A percentile compares a stretch with the other conserved stretches of the same genome.
These are phyloP conservation scores for Epinotia demarniana DNA, from an alignment of 2,888 invertebrate genomes.

Conservation along the genomic window DNA sequence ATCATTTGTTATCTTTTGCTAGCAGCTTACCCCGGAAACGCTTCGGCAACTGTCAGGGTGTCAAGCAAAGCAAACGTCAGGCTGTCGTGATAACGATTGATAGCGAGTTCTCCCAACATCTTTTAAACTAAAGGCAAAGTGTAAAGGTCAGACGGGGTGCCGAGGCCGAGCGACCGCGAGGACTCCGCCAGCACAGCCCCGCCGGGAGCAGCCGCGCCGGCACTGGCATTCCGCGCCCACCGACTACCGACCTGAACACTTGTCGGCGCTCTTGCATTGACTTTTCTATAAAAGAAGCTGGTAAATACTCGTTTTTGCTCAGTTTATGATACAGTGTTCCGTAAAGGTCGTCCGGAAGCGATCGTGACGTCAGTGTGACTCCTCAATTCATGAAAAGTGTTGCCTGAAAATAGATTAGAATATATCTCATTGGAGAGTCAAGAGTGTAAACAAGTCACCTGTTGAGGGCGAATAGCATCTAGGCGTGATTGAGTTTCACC, in stretches of 20 bases:
- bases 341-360: background rate
- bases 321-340: slow-evolving; percentile 44
- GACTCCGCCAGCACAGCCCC: slow-evolving; percentile 57
- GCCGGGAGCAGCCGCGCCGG: background rate
- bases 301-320: slow-evolving; percentile 60
- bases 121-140: slow-evolving; percentile 55
- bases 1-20: background rate
- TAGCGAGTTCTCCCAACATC: slow-evolving; percentile 40
- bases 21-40: slow-evolving; percentile 18
- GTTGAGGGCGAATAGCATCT: background rate
- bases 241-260: slow-evolving; percentile 33
- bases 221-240: background rate
- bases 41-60: background rate
- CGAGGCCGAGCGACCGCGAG: slow-evolving; percentile 53
- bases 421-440: slow-evolving; percentile 1
- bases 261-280: slow-evolving; percentile 61
- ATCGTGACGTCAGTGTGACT: background rate
- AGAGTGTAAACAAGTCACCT: slow-evolving; percentile 44
- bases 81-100: slow-evolving; percentile 47
- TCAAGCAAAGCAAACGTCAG: slow-evolving; percentile 27
- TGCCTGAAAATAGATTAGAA: background rate
- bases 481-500: background rate
- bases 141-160: slow-evolving; percentile 53
- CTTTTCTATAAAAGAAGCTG: slow-evolving; percentile 68
- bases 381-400: slow-evolving; percentile 5